Base-by-base conservation (phyloP, 2,113 vertebrate genomes). In the Nibea coibor region DNA sequence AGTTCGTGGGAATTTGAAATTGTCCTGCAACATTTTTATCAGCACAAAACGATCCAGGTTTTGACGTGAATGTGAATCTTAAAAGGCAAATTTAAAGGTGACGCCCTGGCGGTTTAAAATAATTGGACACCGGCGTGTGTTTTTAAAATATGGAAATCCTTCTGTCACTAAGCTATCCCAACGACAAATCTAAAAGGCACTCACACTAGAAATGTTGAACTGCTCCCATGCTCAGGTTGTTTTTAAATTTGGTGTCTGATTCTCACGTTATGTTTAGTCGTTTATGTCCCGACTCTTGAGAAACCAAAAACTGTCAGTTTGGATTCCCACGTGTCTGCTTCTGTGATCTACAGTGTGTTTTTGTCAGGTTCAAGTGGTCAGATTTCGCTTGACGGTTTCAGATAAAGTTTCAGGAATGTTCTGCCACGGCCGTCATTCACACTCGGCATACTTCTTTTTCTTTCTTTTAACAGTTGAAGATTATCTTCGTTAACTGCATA, bases 281-380 rank as follows among this genome's bases (percentile, higher is more conserved):
- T 70, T 47, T 16, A 35, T 85, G 71, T 82, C 72, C 71, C 59
- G 45, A 84, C 31, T 64, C 26, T 35, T 35, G 72, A 75, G 63
- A 90, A 87, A 87, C 87, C 89, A 90, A 91, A 89, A 82, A 78
- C 28, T 1, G 72, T 77, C 11, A 63, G 68, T 84, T 89, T 84
- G 66, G 64, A 74, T 74, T 75, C 72, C 74, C 69, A 59, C 61
- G 69, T 75, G 67, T 82, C 59, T 47, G 56, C 58, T 76, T 84
- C 67, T 88, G 78, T 79, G 61, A 75, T 59, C 82, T 50, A 22
- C 85, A 47, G 12, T 31, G 19, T 81, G 1, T 48, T 31, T 31
- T 57, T 77, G 64, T 83, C 62, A 83, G 56, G 56, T 43, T 50
- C n/a, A 47, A 45, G n/a, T 54, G 4, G 10, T 54, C 51, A 5